phyloP scores from a whole-genome alignment of 2,888 invertebrate species.

The Chrysolina haemoptera region DNA sequence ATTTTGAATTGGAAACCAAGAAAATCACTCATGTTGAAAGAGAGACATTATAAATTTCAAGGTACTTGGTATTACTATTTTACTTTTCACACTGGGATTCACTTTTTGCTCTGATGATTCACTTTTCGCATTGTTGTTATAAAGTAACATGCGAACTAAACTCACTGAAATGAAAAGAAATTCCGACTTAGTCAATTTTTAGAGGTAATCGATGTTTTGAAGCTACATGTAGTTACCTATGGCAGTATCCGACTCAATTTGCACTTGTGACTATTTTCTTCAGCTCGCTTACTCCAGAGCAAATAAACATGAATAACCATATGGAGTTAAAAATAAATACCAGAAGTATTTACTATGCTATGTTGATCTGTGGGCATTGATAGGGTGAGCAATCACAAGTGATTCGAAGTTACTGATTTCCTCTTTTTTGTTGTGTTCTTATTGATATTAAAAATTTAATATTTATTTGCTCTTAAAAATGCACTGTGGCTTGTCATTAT shows the following conservation, averaged over 20 bases:
- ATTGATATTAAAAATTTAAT: too few relatives aligned
- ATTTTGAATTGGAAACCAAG: too few relatives aligned
- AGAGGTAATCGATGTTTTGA: constrained; percentile 14
- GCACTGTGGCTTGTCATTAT: too few relatives aligned
- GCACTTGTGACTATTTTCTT: constrained; percentile 30
- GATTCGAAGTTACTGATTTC: not conserved
- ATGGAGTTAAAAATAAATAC: constrained; percentile 20
- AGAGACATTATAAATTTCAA: too few relatives aligned
- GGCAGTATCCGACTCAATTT: constrained; percentile 11
- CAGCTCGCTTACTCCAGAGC: constrained; percentile 18
- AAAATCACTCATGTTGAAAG: too few relatives aligned
- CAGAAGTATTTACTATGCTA: constrained; percentile 12
- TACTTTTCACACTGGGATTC: too few relatives aligned
- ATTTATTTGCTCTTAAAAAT: too few relatives aligned
- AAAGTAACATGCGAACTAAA: too few relatives aligned
- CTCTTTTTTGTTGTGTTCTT: too few relatives aligned
- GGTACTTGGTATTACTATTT: too few relatives aligned
- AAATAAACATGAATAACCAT: constrained; percentile 27
- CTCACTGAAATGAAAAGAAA: not conserved
- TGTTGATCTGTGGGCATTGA: not conserved
- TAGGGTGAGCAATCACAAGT: not conserved
- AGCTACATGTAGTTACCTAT: not conserved
- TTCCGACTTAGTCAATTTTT: not conserved
- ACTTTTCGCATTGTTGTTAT: too few relatives aligned
- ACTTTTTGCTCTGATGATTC: too few relatives aligned